Conservation (phyloP, 2,888 invertebrate genomes). For the Helleia helle region DNA sequence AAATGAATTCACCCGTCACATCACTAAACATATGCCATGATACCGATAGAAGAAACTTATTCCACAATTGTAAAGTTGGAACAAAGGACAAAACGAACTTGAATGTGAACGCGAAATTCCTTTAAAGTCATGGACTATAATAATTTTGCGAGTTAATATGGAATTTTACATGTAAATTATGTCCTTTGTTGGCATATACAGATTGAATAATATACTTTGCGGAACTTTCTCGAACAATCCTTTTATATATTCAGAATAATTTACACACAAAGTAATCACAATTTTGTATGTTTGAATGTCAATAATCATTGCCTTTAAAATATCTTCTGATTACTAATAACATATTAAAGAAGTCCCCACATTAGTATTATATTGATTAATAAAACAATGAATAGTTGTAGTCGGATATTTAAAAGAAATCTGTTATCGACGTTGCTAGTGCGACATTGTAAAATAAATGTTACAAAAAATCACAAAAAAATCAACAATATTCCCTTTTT, state of each 20-base stretch:
- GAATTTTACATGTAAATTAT: conserved; percentile 1
- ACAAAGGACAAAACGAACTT: conserved; percentile 24
- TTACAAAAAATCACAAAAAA: too few species aligned
- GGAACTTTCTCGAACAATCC: not conserved
- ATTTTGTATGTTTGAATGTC: too few species aligned
- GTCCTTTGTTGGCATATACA: not conserved
- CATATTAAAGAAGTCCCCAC: too few species aligned
- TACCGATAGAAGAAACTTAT: conserved; percentile 13
- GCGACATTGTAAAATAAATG: too few species aligned
- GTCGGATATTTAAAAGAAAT: too few species aligned
- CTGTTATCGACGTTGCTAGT: too few species aligned
- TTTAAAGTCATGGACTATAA: conserved; percentile 19
- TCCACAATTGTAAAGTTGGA: conserved; percentile 23
- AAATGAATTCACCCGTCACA: not conserved
- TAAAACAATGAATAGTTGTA: too few species aligned
- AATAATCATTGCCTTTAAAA: too few species aligned
- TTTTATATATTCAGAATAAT: not conserved
- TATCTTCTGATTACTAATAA: too few species aligned
- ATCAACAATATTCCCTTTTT: too few species aligned
- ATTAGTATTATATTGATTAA: not conserved
- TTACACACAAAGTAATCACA: too few species aligned
- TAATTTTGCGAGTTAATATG: conserved; percentile 9
- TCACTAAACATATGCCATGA: not conserved
- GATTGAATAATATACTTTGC: not conserved
- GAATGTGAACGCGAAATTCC: conserved; percentile 20